A percentile compares a stretch with the other conserved stretches of the same genome.
These are phyloP conservation scores for Perca schrenkii DNA, from an alignment of 2,113 vertebrate genomes.

Conservation along the genomic window DNA sequence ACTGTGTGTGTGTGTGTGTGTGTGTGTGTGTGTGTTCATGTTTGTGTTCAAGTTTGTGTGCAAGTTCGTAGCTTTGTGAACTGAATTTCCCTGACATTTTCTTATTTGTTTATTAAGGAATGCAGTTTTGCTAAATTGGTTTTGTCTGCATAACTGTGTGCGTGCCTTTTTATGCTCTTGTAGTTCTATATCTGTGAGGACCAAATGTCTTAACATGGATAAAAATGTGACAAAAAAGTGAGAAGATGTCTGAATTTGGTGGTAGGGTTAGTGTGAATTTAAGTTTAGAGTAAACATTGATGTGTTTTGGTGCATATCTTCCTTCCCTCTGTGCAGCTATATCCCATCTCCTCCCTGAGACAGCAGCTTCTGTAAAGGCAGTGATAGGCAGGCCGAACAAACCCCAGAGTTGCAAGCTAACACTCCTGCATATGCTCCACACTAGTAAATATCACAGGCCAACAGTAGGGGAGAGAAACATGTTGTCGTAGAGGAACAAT, in stretches of 20 bases:
- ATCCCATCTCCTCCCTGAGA: constrained; percentile 6
- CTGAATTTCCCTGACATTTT: not conserved
- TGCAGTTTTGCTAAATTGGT: not conserved
- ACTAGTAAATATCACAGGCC: constrained; percentile 15
- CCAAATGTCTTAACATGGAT: not conserved
- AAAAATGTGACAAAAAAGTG: no score
- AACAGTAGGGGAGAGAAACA: constrained; percentile 10
- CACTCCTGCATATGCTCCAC: constrained; percentile 41
- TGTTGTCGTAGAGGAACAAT: not conserved
- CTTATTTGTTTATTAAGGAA: not conserved
- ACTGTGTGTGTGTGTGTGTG: constrained; percentile 25
- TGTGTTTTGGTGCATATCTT: not conserved
- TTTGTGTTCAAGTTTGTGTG: constrained; percentile 22
- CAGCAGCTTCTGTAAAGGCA: constrained; percentile 27
- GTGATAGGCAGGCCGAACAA: not conserved
- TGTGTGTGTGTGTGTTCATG: constrained; percentile 22
- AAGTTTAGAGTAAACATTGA: no score
- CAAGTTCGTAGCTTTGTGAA: not conserved
- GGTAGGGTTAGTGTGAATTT: not conserved
- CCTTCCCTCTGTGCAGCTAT: not conserved
- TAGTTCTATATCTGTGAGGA: not conserved
- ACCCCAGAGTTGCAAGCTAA: not conserved
- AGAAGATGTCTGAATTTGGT: not conserved
- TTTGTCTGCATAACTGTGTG: no score
- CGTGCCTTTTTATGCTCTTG: not conserved